Conservation (phyloP, 2,113 vertebrate genomes). For the Anguilla japonica region DNA sequence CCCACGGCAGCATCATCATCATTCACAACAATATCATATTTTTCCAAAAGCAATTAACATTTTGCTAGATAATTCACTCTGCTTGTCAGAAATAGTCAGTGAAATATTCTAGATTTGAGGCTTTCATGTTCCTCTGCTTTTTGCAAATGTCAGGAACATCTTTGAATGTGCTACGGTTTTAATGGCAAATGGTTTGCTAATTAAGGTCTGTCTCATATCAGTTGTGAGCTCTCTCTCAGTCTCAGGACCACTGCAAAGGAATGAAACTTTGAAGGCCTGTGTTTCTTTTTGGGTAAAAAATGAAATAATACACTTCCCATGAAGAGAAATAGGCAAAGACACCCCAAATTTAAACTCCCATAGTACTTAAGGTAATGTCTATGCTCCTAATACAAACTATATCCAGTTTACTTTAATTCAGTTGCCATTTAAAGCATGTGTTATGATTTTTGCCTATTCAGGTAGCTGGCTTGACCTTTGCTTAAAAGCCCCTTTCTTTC, state of each 20-base stretch:
- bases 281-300: not conserved
- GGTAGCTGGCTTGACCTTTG: not conserved
- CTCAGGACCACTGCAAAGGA: not conserved
- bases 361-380: not conserved
- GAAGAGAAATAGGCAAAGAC: not conserved
- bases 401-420: not conserved
- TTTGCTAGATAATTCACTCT: not conserved
- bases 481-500: not conserved
- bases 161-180: not conserved
- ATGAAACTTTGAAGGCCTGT: not conserved
- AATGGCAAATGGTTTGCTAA: not conserved
- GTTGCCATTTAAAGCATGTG: not conserved
- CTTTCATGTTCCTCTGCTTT: not conserved
- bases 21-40: too few relatives aligned
- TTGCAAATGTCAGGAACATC: not conserved
- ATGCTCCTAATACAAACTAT: not conserved
- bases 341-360: not conserved
- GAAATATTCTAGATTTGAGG: not conserved
- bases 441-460: not conserved
- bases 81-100: not conserved
- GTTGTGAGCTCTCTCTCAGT: not conserved
- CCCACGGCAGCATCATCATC: not conserved
- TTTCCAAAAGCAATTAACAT: not conserved
- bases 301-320: not conserved
- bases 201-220: not conserved